Base-by-base conservation (phyloP, 2,888 invertebrate species). In the Aquatica leii region DNA sequence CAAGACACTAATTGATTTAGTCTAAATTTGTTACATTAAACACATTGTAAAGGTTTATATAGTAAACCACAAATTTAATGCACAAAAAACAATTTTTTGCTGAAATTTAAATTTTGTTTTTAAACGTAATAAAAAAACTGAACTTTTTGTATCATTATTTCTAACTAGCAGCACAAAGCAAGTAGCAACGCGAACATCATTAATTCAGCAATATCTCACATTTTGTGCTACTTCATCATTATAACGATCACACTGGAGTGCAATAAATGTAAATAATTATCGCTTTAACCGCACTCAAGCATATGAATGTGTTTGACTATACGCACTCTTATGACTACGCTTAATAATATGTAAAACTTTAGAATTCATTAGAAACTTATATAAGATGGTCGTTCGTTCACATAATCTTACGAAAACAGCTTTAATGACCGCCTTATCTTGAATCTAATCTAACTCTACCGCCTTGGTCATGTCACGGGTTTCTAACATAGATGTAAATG, bases 401-500 rank as follows among this genome's bases (percentile, higher is more conserved):
- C 21, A 65, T 62, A 64, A 74, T 73, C 73, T 75, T 74, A 77
- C 76, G 75, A 77, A 17, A 76, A 76, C 73, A 76, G 76, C 75
- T 76, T 74, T 76, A 74, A 73, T 68, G 69, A 75, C 68, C 73
- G 71, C 73, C 77, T 75, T 77, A 76, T 77, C 76, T 70, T 60
- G 71, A 71, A 73, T 75, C 73, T 72, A 72, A 77, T 77, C 77
- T 74, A 73, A 74, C 74, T 74, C 73, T 71, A 74, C 77, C 78
- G 76, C 77, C 77, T 77, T 74, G 76, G 76, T 73, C 78, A 71
- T 77, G 78, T 78, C 75, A 71, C 71, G 72, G 73, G 73, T 74
- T 73, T 73, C 76, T 70, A 74, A 75, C 77, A 74, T 76, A 75
- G 76, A 77, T 77, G 78, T 77, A 77, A 77, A 78, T 78, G 77